A percentile compares a stretch with the other conserved stretches of the same genome.
phyloP scores from a whole-genome alignment of 2,888 invertebrate genomes.

The Perizoma flavofasciatum region DNA sequence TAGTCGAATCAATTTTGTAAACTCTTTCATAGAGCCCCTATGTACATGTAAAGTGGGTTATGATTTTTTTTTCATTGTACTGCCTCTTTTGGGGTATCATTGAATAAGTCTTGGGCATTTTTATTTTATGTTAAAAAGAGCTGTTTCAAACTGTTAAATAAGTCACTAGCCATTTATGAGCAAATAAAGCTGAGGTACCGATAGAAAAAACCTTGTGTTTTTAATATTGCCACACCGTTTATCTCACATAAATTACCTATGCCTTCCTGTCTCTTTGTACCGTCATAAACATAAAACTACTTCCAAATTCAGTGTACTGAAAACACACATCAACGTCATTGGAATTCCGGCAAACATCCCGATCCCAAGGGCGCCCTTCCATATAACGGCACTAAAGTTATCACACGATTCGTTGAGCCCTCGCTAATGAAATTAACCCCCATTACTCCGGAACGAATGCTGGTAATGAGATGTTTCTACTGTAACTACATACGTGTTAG shows the following conservation, averaged over 20 bases:
- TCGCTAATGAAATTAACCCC: slow-evolving; percentile 82
- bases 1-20: too few species aligned
- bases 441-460: slow-evolving; percentile 66
- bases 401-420: slow-evolving; percentile 82
- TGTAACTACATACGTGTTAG: slow-evolving; percentile 68
- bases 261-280: slow-evolving; percentile 19
- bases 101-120: too few species aligned
- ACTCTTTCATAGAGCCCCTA: too few species aligned
- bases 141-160: too few species aligned
- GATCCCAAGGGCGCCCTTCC: slow-evolving; percentile 69
- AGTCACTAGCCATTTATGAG: too few species aligned
- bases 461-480: slow-evolving; percentile 73
- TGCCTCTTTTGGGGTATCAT: too few species aligned
- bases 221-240: slow-evolving; percentile 12
- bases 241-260: slow-evolving; percentile 20
- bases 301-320: slow-evolving; percentile 43
- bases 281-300: slow-evolving; percentile 38
- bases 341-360: slow-evolving; percentile 53
- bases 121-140: too few species aligned
- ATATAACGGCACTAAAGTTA: slow-evolving; percentile 79
- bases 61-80: too few species aligned
- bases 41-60: too few species aligned
- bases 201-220: background rate
- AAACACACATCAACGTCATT: slow-evolving; percentile 59
- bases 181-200: background rate